Base-by-base conservation (phyloP, 2,888 invertebrate genomes). In the Meteorus cinctellus region DNA sequence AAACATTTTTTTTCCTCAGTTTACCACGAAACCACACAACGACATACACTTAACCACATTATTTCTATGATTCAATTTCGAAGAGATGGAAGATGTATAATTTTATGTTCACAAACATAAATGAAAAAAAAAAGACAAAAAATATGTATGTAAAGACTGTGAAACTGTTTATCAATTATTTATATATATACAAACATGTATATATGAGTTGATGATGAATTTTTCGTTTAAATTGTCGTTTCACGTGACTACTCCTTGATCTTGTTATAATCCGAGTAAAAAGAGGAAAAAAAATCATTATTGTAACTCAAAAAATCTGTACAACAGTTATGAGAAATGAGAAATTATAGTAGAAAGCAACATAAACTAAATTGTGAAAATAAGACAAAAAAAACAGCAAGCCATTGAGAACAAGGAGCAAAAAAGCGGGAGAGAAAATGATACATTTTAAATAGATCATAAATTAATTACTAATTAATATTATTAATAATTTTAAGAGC, bases 401-500 rank as follows among this genome's bases (percentile, higher is more conserved):
- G 77, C 67, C 66, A 77, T 78, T 79, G 78, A 78, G 77, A n/a
- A 48, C 19, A 81, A 79, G 65, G 74, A 24, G n/a, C n/a, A n/a
- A 55, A 48, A n/a, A 48, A 16, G 1, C 16, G 16, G 45, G 65
- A 75, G 75, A 77, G 78, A 78, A 78, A 80, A 81, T 82, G 80
- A 81, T 85, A 81, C 81, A 82, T 81, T 82, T 81, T 84, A 84
- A 79, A 84, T 83, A 85, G 82, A 80, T 81, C 82, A 84, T 83
- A 86, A 85, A 79, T 78, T 81, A 83, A 83, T 80, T 82, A 83
- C 82, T 83, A 82, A 81, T 80, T 84, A 83, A 82, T 82, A 84
- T 84, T 82, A 84, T 82, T 79, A 76, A 82, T 76, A 83, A 84
- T 81, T 84, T 82, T 86, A 86, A 87, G 84, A 86, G 86, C 88